These are phyloP conservation scores for Listrodromus nycthemerus DNA, from an alignment of 2,888 invertebrate species.

Conservation along the genomic window DNA sequence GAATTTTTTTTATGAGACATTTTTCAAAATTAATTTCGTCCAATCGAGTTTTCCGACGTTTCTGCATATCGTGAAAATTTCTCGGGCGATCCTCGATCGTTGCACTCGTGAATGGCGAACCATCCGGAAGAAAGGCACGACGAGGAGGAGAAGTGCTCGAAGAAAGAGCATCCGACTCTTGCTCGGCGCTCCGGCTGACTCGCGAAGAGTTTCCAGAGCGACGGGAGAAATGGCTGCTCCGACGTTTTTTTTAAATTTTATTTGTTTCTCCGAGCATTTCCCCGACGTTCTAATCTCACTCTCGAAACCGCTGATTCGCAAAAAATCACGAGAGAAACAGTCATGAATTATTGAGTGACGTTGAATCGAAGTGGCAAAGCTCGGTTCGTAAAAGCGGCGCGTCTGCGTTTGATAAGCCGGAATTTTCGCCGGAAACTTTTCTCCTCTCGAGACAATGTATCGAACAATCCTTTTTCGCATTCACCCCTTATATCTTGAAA, in stretches of 20 bases:
- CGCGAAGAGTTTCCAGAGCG: constrained; percentile 12
- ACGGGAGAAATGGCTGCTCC: constrained; percentile 29
- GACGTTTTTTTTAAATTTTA: constrained; percentile 6
- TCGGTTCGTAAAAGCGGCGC: neutral
- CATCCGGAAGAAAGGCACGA: constrained; percentile 8
- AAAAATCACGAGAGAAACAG: neutral
- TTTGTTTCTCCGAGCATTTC: neutral
- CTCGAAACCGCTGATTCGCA: neutral
- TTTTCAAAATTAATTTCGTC: no score
- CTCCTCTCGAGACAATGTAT: neutral
- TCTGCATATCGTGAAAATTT: neutral
- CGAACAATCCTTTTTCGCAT: constrained; percentile 7
- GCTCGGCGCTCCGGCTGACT: constrained; percentile 1
- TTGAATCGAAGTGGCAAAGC: neutral
- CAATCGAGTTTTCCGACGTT: neutral
- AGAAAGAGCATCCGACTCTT: constrained; percentile 21
- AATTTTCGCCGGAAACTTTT: neutral
- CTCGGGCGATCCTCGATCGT: neutral
- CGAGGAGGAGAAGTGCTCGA: constrained; percentile 14
- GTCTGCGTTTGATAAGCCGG: neutral
- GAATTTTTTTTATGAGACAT: no score
- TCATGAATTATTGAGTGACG: neutral
- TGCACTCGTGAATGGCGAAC: constrained; percentile 36
- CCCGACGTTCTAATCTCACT: constrained; percentile 20
- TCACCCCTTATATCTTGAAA: neutral